Evolutionary conservation across 2,888 invertebrate species (phyloP), one percentile per base, ranked within the genome.

Genomic region (Lochmaea capreae): DNA sequence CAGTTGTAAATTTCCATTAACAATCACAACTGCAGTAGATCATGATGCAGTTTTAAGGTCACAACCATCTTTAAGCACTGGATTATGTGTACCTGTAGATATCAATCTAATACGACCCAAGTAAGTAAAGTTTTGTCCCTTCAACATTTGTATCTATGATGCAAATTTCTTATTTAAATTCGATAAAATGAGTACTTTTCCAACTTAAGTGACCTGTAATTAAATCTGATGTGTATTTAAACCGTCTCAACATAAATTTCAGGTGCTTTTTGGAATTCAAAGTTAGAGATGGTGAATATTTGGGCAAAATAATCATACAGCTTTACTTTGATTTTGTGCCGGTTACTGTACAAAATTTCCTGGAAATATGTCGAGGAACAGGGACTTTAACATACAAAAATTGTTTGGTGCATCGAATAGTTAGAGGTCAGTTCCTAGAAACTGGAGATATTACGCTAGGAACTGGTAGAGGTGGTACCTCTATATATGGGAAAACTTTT

Each of bases 381-480:
- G 71, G 79, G 2, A 76, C 52, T 71, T 80, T 83, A 12, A 82
- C 84, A 39, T 88, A 86, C 71, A 84, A 83, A 79, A 82, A 84
- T 67, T 86, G 84, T 74, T 76, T 79, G 9, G 86, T 90, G 65
- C 88, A 89, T 80, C 87, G 88, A 59, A 88, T 90, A 65, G 83
- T 88, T 43, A 84, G 87, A 14, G 87, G 86, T 39, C 86, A 88
- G 73, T 89, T 87, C 85, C 87, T 89, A 76, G 89, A 89, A 84
- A 88, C 88, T n/a, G 90, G 90, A 5, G 90, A 90, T 78, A 87
- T 90, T 54, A 89, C 87, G 0, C 86, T 87, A 74, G 86, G 87
- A 54, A 88, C 88, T 78, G 90, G 90, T 16, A 86, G 85, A 62
- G 89, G 90, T 3, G 89, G 89, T 42, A 83, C 79, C 46, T 89